These are phyloP conservation scores for Bombus turneri DNA, from an alignment of 1,140 invertebrate genomes.

Conservation along the genomic window DNA sequence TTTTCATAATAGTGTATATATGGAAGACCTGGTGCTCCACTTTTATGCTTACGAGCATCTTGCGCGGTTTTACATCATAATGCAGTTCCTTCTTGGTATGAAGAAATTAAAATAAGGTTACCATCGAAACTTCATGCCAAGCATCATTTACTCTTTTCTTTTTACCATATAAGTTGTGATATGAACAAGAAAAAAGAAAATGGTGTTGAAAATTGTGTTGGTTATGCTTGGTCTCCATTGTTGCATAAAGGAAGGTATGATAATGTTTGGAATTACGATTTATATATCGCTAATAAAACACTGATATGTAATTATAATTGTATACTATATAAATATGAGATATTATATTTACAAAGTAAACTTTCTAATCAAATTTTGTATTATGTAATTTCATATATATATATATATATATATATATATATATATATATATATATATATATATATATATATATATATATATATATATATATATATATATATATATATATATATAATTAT, in stretches of 20 bases:
- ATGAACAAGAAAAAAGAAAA: conserved; percentile 91
- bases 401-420: not conserved
- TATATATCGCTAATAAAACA: not conserved
- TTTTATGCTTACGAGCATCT: conserved; percentile 86
- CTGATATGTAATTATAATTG: not conserved
- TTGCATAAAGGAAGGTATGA: conserved; percentile 89
- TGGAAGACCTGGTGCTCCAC: conserved; percentile 86
- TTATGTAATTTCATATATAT: not conserved
- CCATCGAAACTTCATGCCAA: conserved; percentile 89
- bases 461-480: not conserved
- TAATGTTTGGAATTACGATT: not conserved
- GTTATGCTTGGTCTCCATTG: conserved; percentile 95
- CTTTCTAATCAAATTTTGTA: not conserved
- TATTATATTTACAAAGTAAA: conserved; percentile 9
- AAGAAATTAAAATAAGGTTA: conserved; percentile 93
- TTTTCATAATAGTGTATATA: conserved; percentile 87
- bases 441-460: not conserved
- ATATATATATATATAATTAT: not conserved
- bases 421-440: not conserved
- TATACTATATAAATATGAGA: not conserved
- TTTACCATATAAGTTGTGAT: conserved; percentile 94
- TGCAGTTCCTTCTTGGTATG: conserved; percentile 91
- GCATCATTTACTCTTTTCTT: conserved; percentile 94
- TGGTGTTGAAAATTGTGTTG: conserved; percentile 92
- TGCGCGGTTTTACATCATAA: conserved; percentile 92